A percentile compares a stretch with the other conserved stretches of the same genome.
Evolutionary conservation across 2,888 invertebrate genomes (phyloP).

Genomic region (Xestia ashworthii): DNA sequence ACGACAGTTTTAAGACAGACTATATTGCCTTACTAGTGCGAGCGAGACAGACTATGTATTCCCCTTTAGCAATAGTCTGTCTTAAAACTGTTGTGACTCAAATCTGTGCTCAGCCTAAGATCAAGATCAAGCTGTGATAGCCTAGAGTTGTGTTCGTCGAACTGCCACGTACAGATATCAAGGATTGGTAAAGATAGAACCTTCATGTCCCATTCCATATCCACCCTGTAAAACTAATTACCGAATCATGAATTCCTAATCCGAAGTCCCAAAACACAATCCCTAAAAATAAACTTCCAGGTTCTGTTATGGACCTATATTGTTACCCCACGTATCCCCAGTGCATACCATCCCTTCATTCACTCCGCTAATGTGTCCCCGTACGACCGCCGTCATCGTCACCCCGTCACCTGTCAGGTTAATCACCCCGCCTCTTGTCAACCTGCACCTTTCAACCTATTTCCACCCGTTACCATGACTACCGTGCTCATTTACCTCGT

Average conservation of each 20-base stretch:
- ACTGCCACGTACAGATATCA: too few relatives aligned
- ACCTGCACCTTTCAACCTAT: conserved; percentile 55
- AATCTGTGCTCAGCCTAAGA: too few relatives aligned
- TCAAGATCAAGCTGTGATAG: too few relatives aligned
- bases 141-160: too few relatives aligned
- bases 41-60: too few relatives aligned
- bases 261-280: neutral
- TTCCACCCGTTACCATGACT: conserved; percentile 59
- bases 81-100: too few relatives aligned
- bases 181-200: neutral
- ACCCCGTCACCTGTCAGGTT: conserved; percentile 59
- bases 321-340: conserved; percentile 1
- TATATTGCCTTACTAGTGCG: too few relatives aligned
- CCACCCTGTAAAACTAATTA: neutral
- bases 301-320: neutral
- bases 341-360: conserved; percentile 41
- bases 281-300: conserved; percentile 11
- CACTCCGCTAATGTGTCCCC: conserved; percentile 51
- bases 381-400: conserved; percentile 30
- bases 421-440: conserved; percentile 53
- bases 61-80: too few relatives aligned
- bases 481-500: conserved; percentile 57
- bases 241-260: neutral
- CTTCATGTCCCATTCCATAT: neutral
- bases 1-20: too few relatives aligned